A percentile compares a stretch with the other conserved stretches of the same genome.
Conservation (phyloP, 2,888 invertebrate genomes). For the Acanthosoma haemorrhoidale region DNA sequence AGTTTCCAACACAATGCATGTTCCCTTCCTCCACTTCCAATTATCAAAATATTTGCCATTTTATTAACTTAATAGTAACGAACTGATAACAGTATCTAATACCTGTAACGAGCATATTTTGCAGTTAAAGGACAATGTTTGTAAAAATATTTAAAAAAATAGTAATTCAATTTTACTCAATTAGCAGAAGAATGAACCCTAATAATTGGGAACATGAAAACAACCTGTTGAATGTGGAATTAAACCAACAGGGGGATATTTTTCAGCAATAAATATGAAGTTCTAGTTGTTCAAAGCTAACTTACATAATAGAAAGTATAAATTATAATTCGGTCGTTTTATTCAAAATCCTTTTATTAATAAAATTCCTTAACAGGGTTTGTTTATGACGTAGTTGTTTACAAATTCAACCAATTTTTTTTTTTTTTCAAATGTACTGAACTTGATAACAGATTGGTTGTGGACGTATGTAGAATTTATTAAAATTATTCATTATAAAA, state of each 20-base stretch:
- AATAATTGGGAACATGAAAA: neutral
- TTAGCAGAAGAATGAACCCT: neutral
- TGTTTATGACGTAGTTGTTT: too few relatives aligned
- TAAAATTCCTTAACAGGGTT: too few relatives aligned
- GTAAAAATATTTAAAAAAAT: conserved; percentile 57
- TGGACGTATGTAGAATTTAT: too few relatives aligned
- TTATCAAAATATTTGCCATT: conserved; percentile 61
- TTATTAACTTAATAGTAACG: neutral
- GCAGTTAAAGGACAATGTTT: too few relatives aligned
- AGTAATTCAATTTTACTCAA: neutral
- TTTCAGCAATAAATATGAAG: neutral
- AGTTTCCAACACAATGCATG: conserved; percentile 94
- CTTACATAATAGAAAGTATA: neutral
- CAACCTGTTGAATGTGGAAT: conserved; percentile 7
- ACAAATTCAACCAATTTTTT: too few relatives aligned
- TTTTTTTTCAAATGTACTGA: too few relatives aligned
- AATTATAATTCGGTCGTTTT: neutral
- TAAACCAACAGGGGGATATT: neutral
- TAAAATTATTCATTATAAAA: too few relatives aligned
- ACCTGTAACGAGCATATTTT: too few relatives aligned
- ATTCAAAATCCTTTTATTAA: neutral
- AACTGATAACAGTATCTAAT: too few relatives aligned
- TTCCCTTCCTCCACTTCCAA: conserved; percentile 92
- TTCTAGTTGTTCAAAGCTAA: neutral
- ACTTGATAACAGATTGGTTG: too few relatives aligned